A percentile compares a stretch with the other conserved stretches of the same genome.
These are phyloP conservation scores for Leptopilina clavipes DNA, from an alignment of 1,140 invertebrate species.

Conservation along the genomic window DNA sequence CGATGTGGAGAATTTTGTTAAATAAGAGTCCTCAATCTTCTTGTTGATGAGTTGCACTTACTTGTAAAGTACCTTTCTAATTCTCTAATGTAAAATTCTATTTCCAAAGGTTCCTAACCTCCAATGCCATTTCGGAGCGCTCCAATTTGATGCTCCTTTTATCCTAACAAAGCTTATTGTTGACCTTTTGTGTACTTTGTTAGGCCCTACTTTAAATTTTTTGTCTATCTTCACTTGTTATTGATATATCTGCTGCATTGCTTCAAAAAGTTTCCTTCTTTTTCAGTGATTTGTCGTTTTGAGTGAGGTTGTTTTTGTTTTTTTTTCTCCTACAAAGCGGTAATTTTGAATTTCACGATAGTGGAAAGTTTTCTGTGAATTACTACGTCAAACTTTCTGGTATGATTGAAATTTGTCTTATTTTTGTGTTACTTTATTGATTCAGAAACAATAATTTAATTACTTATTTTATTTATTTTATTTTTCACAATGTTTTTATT, in stretches of 20 bases:
- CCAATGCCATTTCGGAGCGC: conserved; percentile 12
- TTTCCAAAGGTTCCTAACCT: conserved; percentile 16
- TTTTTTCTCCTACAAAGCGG: conserved; percentile 1
- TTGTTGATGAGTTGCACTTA: neutral
- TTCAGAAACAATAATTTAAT: too few relatives aligned
- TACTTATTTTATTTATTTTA: too few relatives aligned
- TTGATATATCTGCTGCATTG: neutral
- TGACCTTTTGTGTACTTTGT: neutral
- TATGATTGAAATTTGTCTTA: too few relatives aligned
- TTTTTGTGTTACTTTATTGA: too few relatives aligned
- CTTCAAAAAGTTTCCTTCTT: neutral
- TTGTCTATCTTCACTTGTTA: neutral
- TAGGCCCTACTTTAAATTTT: neutral
- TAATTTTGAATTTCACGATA: neutral
- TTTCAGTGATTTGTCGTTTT: conserved; percentile 20
- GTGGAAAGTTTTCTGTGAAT: too few relatives aligned
- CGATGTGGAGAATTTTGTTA: neutral
- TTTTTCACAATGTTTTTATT: too few relatives aligned
- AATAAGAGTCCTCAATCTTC: neutral
- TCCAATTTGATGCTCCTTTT: neutral
- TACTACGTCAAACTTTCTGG: too few relatives aligned
- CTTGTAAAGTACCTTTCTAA: neutral
- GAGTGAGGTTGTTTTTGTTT: conserved; percentile 14
- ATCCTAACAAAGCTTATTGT: neutral
- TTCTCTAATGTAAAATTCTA: neutral